Percentiles rank a stretch among this genome's conserved stretches.
These are phyloP conservation scores for Clostera curtula DNA, from an alignment of 2,888 invertebrate species.

Conservation along the genomic window DNA sequence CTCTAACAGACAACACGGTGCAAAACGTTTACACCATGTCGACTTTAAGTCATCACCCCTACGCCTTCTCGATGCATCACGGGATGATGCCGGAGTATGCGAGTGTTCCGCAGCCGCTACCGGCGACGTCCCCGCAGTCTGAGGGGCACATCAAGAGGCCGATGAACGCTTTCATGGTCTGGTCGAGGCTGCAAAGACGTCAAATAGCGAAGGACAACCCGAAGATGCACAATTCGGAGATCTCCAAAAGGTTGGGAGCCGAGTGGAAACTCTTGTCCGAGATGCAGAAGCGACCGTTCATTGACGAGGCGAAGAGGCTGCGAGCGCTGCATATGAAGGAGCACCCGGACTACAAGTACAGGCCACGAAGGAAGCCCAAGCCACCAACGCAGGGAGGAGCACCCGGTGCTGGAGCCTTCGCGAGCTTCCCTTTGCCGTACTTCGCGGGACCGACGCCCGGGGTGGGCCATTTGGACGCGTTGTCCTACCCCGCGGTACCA, in stretches of 20 bases:
- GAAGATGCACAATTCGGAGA: conserved; percentile 93
- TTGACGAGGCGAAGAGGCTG: conserved; percentile 94
- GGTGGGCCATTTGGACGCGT: conserved; percentile 73
- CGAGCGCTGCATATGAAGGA: conserved; percentile 92
- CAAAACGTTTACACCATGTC: conserved; percentile 49
- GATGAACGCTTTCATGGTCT: conserved; percentile 99
- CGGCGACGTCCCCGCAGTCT: conserved; percentile 62
- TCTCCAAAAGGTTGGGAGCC: conserved; percentile 92
- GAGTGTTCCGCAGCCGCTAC: conserved; percentile 57
- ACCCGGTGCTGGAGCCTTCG: conserved; percentile 72
- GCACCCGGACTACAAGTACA: conserved; percentile 93
- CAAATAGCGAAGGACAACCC: conserved; percentile 96
- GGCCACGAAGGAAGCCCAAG: conserved; percentile 89
- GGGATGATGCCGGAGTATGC: conserved; percentile 67
- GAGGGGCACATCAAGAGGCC: conserved; percentile 95
- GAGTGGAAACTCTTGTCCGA: conserved; percentile 95
- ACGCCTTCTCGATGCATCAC: conserved; percentile 70
- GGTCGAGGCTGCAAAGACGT: conserved; percentile 93
- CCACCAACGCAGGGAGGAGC: conserved; percentile 75
- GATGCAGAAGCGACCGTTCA: conserved; percentile 92
- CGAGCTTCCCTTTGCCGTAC: conserved; percentile 78
- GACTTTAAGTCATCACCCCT: conserved; percentile 68
- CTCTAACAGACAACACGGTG: conserved; percentile 38
- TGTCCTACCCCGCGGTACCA: conserved; percentile 79
- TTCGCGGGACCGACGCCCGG: conserved; percentile 77